Base-by-base conservation (phyloP, 2,888 invertebrate genomes). In the Amphipoea lucens region DNA sequence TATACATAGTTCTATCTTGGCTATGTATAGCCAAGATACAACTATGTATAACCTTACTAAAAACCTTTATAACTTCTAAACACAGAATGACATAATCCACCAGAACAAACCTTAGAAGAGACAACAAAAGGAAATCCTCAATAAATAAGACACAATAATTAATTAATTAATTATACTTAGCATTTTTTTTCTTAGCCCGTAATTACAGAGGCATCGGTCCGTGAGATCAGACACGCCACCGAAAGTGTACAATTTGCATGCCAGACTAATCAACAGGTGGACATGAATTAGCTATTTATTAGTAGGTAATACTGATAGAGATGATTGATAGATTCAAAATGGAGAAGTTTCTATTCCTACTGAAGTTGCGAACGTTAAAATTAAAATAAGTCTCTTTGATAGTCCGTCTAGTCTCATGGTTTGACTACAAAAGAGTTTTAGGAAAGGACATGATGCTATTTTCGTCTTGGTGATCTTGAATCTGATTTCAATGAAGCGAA, bases 221-320 rank as follows among this genome's bases (percentile, higher is more conserved):
- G 89, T 92, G 86, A 88, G 89, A 88, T 87, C 85, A 85, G 82
- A 74, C 88, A 91, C 86, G 85, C 84, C 70, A 85, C 81, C 81
- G 87, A 87, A 88, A 88, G 88, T 85, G 67, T 81, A 78, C 66
- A 73, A 87, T 91, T 88, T 89, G 86, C 88, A 91, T 91, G 81
- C 81, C 79, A 42, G 29, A 77, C 51, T 82, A 85, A 89, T 83
- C 78, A 77, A 73, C 62, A 54, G 65, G 69, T 65, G 65, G 65
- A 63, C 45, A 23, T 23, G 42, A 68, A 77, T 71, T 67, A 66
- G 57, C 40, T 42, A 65, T 57, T 57, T 40, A 68, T 75, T 68
- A 7, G 23, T n/a, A n/a, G n/a, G n/a, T 54, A 29, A n/a, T 62
- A 73, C 57, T 74, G n/a, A 67, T 29, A 20, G 5, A 11, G 14